Evolutionary conservation across 2,888 invertebrate species (phyloP), one percentile per base, ranked within the genome.

Genomic region (Diarsia brunnea): DNA sequence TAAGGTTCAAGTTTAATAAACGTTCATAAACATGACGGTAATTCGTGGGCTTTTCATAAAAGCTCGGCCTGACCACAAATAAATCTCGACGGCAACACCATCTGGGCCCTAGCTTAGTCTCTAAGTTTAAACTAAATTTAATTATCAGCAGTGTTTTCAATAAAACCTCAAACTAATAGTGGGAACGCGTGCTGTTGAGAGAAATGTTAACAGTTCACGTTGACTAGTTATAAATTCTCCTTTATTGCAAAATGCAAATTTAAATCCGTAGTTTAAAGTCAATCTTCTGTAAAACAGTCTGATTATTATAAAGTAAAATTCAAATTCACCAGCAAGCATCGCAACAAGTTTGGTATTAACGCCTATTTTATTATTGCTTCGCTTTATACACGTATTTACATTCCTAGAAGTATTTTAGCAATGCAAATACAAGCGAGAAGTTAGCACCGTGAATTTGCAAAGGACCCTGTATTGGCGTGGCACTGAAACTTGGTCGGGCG

Each of bases 371-470:
- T 55, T 65, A 65, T 71, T 65, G 68, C 53, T 45, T 43, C 38
- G 10, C 53, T 73, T 47, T 51, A 66, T 66, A 70, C 63, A 65
- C n/a, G 53, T 78, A 82, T 82, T 84, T 87, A 72, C 72, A 65
- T 69, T 69, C 12, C 71, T 80, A 72, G 79, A 84, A 78, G 58
- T 81, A 65, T 80, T 80, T 87, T 81, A 82, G 78, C 75, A 82
- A 69, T 87, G 81, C 85, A 81, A 87, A 88, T 86, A 82, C 65
- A 43, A 64, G 49, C 70, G 69, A 78, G 65, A 86, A 86, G 80
- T 87, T 86, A 82, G 43, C 16, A 60, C 65, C 69, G 78, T 66
- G 84, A 87, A 85, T 84, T 88, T 84, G 68, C 76, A 79, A 84
- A 75, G 83, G 82, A 73, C 78, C 69, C 78, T 66, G 75, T 85